Conservation (phyloP, 2,888 invertebrate genomes). For the Tuta absoluta region DNA sequence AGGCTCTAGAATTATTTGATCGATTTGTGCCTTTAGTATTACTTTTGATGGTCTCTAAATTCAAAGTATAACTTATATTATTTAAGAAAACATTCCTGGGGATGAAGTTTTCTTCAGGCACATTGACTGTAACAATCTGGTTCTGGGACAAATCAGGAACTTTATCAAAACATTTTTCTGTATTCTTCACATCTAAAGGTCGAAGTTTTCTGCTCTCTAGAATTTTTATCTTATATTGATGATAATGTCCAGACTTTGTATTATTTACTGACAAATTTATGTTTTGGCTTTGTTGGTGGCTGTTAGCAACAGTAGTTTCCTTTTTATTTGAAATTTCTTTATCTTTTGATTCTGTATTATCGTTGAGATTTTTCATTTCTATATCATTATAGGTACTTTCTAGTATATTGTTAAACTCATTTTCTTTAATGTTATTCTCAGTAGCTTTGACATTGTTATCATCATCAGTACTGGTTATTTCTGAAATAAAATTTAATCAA, state of each 20-base stretch:
- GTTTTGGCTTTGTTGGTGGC: neutral
- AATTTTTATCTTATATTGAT: constrained; percentile 45
- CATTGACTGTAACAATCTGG: constrained; percentile 49
- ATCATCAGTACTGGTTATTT: neutral
- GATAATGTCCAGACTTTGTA: neutral
- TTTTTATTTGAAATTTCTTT: neutral
- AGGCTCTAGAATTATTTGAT: constrained; percentile 42
- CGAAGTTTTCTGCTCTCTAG: constrained; percentile 46
- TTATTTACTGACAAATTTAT: neutral
- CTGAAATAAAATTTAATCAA: neutral
- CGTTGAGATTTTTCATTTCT: neutral
- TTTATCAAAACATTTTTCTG: constrained; percentile 48
- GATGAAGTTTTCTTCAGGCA: constrained; percentile 54
- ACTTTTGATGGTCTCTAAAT: constrained; percentile 49
- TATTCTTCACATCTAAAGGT: constrained; percentile 37
- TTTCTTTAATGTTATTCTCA: neutral
- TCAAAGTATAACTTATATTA: constrained; percentile 54
- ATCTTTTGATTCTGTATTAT: neutral
- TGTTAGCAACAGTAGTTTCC: neutral
- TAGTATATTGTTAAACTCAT: neutral
- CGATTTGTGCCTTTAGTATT: constrained; percentile 41
- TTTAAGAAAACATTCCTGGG: constrained; percentile 61
- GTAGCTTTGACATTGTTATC: neutral
- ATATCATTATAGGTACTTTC: neutral
- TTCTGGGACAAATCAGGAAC: constrained; percentile 58